These are phyloP conservation scores for Rattus norvegicus DNA, from an alignment of 2,113 vertebrate species.

Conservation along the genomic window DNA sequence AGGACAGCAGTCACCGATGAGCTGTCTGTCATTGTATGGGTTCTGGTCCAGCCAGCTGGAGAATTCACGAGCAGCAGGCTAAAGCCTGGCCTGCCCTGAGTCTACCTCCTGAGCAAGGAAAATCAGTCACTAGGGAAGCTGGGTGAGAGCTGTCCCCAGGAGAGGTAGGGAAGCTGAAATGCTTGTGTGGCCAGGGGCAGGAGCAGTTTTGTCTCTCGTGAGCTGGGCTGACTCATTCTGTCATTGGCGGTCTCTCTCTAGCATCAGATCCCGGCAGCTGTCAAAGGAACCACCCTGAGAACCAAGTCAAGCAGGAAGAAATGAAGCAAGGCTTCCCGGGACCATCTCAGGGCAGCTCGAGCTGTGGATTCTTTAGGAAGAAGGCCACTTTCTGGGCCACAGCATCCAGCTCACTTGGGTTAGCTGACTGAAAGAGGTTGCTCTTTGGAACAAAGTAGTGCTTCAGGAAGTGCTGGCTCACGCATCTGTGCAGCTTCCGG, in stretches of 20 bases:
- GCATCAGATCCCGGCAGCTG: conserved; percentile 66
- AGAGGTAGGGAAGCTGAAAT: conserved; percentile 36
- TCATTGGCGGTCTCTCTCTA: not conserved
- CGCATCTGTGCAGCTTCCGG: conserved; percentile 89
- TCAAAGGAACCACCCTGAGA: conserved; percentile 25
- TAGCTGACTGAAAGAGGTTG: conserved; percentile 90
- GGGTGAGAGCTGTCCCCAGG: not conserved
- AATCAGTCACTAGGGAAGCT: not conserved
- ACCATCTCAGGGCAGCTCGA: conserved; percentile 80
- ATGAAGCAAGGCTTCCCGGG: not conserved
- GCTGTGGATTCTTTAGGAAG: conserved; percentile 87
- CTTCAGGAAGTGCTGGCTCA: conserved; percentile 89
- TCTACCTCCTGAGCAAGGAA: not conserved
- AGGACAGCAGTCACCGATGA: accelerated
- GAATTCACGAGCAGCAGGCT: not conserved
- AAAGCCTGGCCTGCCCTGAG: not conserved
- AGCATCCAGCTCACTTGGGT: conserved; percentile 86
- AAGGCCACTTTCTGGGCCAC: conserved; percentile 86
- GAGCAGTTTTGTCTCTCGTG: not conserved
- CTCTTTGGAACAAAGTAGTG: conserved; percentile 88
- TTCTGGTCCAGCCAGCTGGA: not conserved
- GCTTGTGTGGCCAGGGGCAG: not conserved
- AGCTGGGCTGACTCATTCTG: accelerated
- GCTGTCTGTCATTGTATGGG: accelerated
- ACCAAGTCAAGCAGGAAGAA: not conserved